Evolutionary conservation across 2,888 invertebrate species (phyloP), one percentile per base, ranked within the genome.

Genomic region (Pristionchus fissidentatus): DNA sequence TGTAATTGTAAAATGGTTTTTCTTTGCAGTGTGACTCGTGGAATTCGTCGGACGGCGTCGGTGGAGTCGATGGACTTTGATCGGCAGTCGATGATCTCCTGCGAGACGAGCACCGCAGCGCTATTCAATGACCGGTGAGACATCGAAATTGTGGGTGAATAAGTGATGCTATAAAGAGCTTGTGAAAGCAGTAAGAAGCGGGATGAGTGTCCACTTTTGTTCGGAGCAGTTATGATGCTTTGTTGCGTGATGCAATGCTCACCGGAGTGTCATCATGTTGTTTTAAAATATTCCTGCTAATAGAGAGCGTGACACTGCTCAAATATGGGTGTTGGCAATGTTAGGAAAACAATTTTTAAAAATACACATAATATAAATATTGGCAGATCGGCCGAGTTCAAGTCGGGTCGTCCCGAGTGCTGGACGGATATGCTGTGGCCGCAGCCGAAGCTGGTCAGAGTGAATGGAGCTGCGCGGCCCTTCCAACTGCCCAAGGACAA

Each of bases 361-460:
- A n/a, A n/a, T n/a, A n/a, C n/a, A n/a, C n/a, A n/a, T n/a, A n/a
- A n/a, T n/a, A n/a, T n/a, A n/a, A n/a, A 22, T 26, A 41, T 79
- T 35, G 26, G 41, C 55, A 84, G 75, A 0, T 83, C 85, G 19
- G 84, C 83, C 7, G 83, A 85, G 66, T 83, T 78, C 75, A 85
- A 75, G 41, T 75, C 79, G 26, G 84, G 84, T 15, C 35, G 83
- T 22, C 91, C 91, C 4, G 94, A 94, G 85, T 92, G 93, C 41
- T 93, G 93, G 86, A 91, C 94, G 10, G 93, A 93, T 86, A 89
- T 94, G 62, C 90, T 95, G 60, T 95, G 95, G 95, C 95, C 95
- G 2, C 94, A 94, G 86, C 95, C 95, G 0, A 94, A 94, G 89
- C 93, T 93, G 83, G 93, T 95, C 43, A 85, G 84, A 55, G n/a